Evolutionary conservation across 2,888 invertebrate genomes (phyloP).

Genomic region (Sinopyrophorus schimmeli): DNA sequence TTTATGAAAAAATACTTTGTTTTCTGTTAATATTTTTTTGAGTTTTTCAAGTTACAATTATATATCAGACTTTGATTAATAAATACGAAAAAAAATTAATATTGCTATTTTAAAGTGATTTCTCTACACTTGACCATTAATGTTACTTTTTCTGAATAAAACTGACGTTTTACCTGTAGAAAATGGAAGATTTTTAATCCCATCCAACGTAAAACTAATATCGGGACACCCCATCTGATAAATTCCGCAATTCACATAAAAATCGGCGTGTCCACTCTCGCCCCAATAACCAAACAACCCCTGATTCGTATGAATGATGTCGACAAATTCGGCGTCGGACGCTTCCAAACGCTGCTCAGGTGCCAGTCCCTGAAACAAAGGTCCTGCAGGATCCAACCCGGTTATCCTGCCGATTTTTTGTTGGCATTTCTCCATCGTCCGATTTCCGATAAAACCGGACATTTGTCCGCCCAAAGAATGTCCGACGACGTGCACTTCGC

Average conservation of each 20-base stretch:
- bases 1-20: too few species aligned
- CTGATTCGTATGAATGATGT: constrained; percentile 10
- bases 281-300: constrained; percentile 5
- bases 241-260: constrained; percentile 11
- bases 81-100: too few species aligned
- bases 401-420: constrained; percentile 11
- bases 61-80: too few species aligned
- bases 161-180: neutral
- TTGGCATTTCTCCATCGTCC: neutral
- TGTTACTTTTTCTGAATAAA: too few species aligned
- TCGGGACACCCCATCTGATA: constrained; percentile 5
- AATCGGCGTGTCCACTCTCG: constrained; percentile 7
- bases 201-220: neutral
- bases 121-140: too few species aligned
- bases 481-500: constrained; percentile 7
- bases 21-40: too few species aligned
- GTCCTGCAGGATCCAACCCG: constrained; percentile 9
- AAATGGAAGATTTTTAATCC: neutral
- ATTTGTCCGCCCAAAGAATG: constrained; percentile 16
- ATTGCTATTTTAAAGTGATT: too few species aligned
- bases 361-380: neutral
- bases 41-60: too few species aligned
- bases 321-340: constrained; percentile 4
- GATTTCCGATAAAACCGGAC: constrained; percentile 12
- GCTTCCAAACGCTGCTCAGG: neutral